These are phyloP conservation scores for Halesus radiatus DNA, from an alignment of 1,140 invertebrate species.

Conservation along the genomic window DNA sequence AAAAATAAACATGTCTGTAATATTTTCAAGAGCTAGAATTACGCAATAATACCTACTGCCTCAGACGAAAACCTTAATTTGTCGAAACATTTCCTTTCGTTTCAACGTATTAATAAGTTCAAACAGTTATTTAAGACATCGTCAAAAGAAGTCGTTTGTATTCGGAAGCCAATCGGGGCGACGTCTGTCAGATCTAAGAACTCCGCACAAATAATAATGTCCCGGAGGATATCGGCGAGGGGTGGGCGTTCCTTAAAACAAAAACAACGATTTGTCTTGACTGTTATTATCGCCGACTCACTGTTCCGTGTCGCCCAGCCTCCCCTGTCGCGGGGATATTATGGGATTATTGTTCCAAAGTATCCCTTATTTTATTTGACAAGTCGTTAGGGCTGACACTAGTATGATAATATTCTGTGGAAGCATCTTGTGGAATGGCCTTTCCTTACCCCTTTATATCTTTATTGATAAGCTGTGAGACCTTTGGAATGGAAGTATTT, in stretches of 20 bases:
- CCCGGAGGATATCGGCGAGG: not conserved
- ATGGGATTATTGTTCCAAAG: slow-evolving; percentile 15
- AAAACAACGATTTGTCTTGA: slow-evolving; percentile 52
- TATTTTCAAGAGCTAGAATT: no score
- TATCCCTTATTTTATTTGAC: slow-evolving; percentile 11
- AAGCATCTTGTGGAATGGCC: not conserved
- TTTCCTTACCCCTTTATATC: not conserved
- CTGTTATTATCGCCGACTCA: slow-evolving; percentile 49
- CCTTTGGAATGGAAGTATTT: no score
- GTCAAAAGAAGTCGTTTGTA: slow-evolving; percentile 29
- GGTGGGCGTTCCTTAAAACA: slow-evolving; percentile 25
- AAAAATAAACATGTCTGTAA: no score
- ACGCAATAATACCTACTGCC: no score
- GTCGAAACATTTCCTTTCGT: no score
- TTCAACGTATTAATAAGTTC: no score
- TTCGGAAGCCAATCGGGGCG: slow-evolving; percentile 22
- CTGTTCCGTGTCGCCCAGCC: not conserved
- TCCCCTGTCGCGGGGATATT: slow-evolving; percentile 16
- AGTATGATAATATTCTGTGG: not conserved
- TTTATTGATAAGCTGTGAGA: no score
- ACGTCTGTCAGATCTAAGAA: slow-evolving; percentile 8
- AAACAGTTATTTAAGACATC: no score
- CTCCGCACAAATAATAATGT: slow-evolving; percentile 20
- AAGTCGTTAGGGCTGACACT: slow-evolving; percentile 13
- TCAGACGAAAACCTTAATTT: no score